phyloP scores from a whole-genome alignment of 1,140 invertebrate species.

The Anthonomus grandis region DNA sequence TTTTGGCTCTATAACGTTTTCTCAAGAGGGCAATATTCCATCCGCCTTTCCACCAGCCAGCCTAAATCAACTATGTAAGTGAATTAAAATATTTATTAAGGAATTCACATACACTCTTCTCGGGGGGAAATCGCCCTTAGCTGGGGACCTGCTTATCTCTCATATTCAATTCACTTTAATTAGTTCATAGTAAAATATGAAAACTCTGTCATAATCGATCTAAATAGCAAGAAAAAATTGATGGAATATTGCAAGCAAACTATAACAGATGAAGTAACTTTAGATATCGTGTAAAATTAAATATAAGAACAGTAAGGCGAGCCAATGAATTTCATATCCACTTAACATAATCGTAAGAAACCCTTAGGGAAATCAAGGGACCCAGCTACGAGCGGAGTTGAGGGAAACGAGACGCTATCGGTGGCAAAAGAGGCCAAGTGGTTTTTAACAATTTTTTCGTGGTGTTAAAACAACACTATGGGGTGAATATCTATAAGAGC shows the following conservation, averaged over 20 bases:
- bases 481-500: too few relatives aligned
- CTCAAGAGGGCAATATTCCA: conserved; percentile 41
- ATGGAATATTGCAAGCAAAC: background rate
- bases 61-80: conserved; percentile 49
- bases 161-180: conserved; percentile 36
- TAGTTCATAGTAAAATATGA: too few relatives aligned
- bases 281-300: background rate
- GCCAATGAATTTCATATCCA: conserved; percentile 47
- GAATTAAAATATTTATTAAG: conserved; percentile 51
- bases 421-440: conserved; percentile 5
- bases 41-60: conserved; percentile 33
- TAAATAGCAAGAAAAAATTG: too few relatives aligned
- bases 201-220: too few relatives aligned
- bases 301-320: conserved; percentile 21
- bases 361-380: conserved; percentile 47
- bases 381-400: conserved; percentile 26
- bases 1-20: conserved; percentile 42
- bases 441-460: too few relatives aligned
- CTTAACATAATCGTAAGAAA: conserved; percentile 47
- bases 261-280: background rate
- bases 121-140: conserved; percentile 12
- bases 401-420: conserved; percentile 12
- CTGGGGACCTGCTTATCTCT: conserved; percentile 34
- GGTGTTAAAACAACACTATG: too few relatives aligned
- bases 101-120: conserved; percentile 46